These are phyloP conservation scores for Corythaeola cristata DNA, from an alignment of 2,113 vertebrate species.

Conservation along the genomic window DNA sequence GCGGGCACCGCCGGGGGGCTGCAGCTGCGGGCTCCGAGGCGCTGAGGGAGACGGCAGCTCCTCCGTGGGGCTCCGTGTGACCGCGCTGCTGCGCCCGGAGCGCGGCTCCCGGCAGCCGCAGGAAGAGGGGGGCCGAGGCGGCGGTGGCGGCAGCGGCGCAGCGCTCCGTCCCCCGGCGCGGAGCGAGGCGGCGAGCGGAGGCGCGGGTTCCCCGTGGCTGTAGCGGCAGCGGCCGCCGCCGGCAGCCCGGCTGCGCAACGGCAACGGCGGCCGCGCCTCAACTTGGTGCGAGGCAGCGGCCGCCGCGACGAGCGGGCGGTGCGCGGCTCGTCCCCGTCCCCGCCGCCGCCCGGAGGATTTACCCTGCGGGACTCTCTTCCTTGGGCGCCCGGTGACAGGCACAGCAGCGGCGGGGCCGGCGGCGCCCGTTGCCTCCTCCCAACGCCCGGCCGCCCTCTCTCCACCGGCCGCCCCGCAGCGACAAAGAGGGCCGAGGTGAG, in stretches of 20 bases:
- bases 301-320: background rate
- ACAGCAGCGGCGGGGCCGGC: background rate
- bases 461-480: background rate
- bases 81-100: background rate
- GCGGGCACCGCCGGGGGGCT: too few relatives aligned
- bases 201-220: background rate
- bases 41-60: background rate
- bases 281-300: background rate
- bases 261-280: background rate
- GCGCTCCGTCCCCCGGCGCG: background rate
- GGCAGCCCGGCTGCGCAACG: background rate
- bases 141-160: background rate
- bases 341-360: background rate
- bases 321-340: background rate
- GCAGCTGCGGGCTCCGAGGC: too few relatives aligned
- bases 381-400: background rate
- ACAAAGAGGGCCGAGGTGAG: conserved; percentile 27
- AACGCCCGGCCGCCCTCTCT: background rate
- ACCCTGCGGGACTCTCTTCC: background rate
- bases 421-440: background rate
- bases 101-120: background rate
- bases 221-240: background rate
- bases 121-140: background rate
- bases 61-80: background rate
- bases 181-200: background rate